Conservation (phyloP, 2,113 vertebrate species). For the Colaptes auratus region DNA sequence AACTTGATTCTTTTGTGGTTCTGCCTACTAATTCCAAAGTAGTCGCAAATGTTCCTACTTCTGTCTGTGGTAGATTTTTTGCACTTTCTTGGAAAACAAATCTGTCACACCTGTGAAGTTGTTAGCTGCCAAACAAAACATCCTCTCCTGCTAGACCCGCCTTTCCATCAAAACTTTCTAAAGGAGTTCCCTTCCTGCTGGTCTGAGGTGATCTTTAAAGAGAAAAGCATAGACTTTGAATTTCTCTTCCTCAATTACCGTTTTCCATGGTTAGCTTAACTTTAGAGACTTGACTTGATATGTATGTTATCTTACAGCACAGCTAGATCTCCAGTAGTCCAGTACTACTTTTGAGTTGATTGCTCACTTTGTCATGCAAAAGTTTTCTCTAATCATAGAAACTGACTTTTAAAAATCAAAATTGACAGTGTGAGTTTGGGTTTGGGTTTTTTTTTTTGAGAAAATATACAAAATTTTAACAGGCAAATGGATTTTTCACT, state of each 20-base stretch:
- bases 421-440: background rate
- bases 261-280: background rate
- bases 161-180: background rate
- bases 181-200: background rate
- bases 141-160: background rate
- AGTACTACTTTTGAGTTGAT: background rate
- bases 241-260: background rate
- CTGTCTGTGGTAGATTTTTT: background rate
- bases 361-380: background rate
- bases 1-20: background rate
- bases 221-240: background rate
- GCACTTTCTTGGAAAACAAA: background rate
- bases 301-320: rapidly evolving
- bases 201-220: background rate
- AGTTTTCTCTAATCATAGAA: background rate
- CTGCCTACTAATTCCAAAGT: background rate
- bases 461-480: background rate
- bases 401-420: background rate
- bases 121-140: background rate
- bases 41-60: background rate
- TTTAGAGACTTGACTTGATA: background rate
- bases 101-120: background rate
- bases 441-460: background rate
- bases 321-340: background rate
- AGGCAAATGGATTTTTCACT: background rate